Base-by-base conservation (phyloP, 2,113 vertebrate genomes). In the Scopus umbretta region DNA sequence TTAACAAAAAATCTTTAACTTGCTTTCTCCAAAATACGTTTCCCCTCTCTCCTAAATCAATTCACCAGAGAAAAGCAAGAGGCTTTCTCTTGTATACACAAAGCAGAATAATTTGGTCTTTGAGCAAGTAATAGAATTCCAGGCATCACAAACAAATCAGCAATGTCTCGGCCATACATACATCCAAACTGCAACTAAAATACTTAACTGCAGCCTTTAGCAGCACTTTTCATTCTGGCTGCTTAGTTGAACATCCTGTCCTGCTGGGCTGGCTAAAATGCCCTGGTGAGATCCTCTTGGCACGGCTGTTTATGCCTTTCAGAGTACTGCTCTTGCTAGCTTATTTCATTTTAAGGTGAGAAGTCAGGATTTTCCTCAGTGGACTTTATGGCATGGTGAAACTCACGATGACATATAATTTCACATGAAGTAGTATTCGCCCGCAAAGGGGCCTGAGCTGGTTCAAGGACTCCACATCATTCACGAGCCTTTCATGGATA, bases 401-500 rank as follows among this genome's bases (percentile, higher is more conserved):
- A 73, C 32, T 72, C 34, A 19, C 5, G 45, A 53, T 9, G 16
- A 38, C 56, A 17, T 11, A 20, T n/a, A 43, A 38, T 79, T 80
- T 82, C 32, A 58, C 23, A 13, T 16, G 17, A 68, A 53, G 17
- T 22, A 22, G 9, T 40, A 32, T 45, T 80, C 67, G 84, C 63
- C 14, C 2, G 0, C 42, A n/a, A 71, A 78, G 38, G 3, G 8
- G 7, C 13, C 45, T n/a, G 55, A 94, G 42, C 25, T 76, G 36
- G 17, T 38, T 68, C 22, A 90, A 79, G 56, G 47, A n/a, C 26
- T 71, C 18, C 3, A 2, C 25, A 10, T 58, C 22, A 7, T 56
- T 40, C n/a, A 53, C 0, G 4, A 88, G 12, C 14, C 11, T 63
- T 43, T 23, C n/a, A 23, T 0, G 0, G 40, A 21, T 2, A 56